Evolutionary conservation across 2,888 invertebrate species (phyloP), one percentile per base, ranked within the genome.

Genomic region (Creontiades dilutus): DNA sequence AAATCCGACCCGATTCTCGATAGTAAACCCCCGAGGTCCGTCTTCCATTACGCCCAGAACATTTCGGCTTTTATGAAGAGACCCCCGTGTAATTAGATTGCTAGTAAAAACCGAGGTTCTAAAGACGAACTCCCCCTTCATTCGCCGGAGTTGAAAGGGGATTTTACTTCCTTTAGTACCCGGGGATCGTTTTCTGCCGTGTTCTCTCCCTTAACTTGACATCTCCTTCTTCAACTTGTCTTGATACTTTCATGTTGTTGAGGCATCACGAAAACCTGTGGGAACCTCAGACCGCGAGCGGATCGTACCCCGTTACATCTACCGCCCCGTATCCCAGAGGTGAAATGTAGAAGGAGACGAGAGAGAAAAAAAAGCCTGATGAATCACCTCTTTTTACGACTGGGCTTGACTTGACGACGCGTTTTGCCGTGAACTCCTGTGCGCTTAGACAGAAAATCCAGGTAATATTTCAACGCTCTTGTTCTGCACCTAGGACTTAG

Each of bases 171-270:
- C 68, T 68, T 27, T 13, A 57, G 68, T 23, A 11, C 68, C 19
- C 27, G 68, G 23, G 68, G 23, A 68, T 68, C 68, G 23, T 68
- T 23, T 68, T 68, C 68, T 68, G 23, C 68, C 23, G 68, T 68
- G 68, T 68, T 52, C 23, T 68, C 37, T 37, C 68, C 68, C 68
- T 23, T 68, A 68, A 68, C 68, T 68, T 68, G 68, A 68, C 68
- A 27, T 68, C 68, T 68, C 68, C 68, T 68, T 68, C 68, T 68
- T 68, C 68, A 68, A 68, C 68, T 68, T 68, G 68, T 61, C 61
- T 23, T 68, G 68, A 68, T 68, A 68, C 68, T 23, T 68, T 27
- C 68, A 68, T 68, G 68, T 4, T 68, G 68, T 68, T 68, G 68
- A 23, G 68, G 68, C 68, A 23, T 23, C 68, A 68, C 68, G 68